phyloP scores from a whole-genome alignment of 2,797 vertebrate genomes.

The Microtus agrestis region DNA sequence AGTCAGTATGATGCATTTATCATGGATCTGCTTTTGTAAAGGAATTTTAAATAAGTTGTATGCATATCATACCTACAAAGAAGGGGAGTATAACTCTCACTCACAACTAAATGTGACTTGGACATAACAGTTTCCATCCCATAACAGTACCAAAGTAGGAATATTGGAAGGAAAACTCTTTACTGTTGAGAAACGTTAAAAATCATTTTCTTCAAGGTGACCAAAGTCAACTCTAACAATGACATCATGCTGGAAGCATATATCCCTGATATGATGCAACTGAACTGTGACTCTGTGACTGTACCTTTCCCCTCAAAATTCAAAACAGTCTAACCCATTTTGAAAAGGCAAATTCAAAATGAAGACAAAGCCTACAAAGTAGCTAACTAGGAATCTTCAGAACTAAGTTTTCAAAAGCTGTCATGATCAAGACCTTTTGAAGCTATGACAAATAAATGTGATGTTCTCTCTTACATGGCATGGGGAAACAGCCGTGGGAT shows the following conservation, averaged over 20 bases:
- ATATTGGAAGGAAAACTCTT: background rate
- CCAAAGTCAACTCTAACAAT: background rate
- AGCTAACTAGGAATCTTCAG: conserved; percentile 24
- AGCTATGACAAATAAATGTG: background rate
- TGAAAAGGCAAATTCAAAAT: background rate
- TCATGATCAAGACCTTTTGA: background rate
- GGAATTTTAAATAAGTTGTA: background rate
- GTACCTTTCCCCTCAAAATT: background rate
- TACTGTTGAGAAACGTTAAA: background rate
- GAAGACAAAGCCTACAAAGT: background rate
- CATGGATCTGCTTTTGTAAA: background rate
- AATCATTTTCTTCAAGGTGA: background rate
- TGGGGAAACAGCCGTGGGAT: background rate
- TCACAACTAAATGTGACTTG: background rate
- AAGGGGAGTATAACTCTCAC: background rate
- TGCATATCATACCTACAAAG: background rate
- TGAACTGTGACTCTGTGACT: background rate
- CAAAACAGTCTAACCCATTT: background rate
- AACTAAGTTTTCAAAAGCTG: background rate
- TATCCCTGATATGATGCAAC: background rate
- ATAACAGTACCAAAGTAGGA: background rate
- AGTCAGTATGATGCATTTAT: background rate
- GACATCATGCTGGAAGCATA: background rate
- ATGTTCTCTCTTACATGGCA: background rate
- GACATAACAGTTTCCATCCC: background rate